Evolutionary conservation across 2,113 vertebrate species (phyloP), one percentile per base, ranked within the genome.

Genomic region (Pyrgilauda ruficollis): DNA sequence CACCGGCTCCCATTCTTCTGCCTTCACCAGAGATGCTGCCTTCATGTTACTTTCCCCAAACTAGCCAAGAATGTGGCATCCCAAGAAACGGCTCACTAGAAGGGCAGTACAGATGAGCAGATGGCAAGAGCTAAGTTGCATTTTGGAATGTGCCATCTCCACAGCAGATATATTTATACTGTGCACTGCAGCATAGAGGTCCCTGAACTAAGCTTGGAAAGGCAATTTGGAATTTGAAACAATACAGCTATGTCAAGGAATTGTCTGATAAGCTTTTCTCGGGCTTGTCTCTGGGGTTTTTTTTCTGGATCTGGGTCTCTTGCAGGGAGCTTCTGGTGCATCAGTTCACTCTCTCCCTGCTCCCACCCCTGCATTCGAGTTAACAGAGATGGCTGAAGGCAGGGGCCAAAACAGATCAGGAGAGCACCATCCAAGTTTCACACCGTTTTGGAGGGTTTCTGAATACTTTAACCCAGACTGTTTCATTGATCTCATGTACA

Each of bases 261-360:
- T 20, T 2, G 0, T 11, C 59, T 46, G 27, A 52, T 24, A n/a
- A 0, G 21, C 11, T 84, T 59, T 68, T 56, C 11, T 52, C 10
- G 4, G 24, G 7, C 26, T 24, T 0, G 5, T 17, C 33, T 50
- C 31, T n/a, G 7, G 33, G 20, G 8, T 0, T 0, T 4, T 59
- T 67, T 39, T 52, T 21, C 14, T 21, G 5, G 10, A 41, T 41
- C 28, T 30, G 13, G 14, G 15, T 30, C 8, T 37, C 46, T 37
- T 14, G 35, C 49, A 47, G 0, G 1, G 9, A 31, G 8, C 4
- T 68, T 44, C 23, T 21, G 31, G 43, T 1, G 3, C n/a, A 41
- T 23, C 1, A 5, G 5, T 64, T 87, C 11, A 8, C 23, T 14
- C 26, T 63, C 23, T 31, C 7, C 28, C 37, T 18, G 18, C 28